Percentiles rank a stretch among this genome's conserved stretches.
Evolutionary conservation across 1,140 invertebrate genomes (phyloP).

Genomic region (Cephus cinctus): DNA sequence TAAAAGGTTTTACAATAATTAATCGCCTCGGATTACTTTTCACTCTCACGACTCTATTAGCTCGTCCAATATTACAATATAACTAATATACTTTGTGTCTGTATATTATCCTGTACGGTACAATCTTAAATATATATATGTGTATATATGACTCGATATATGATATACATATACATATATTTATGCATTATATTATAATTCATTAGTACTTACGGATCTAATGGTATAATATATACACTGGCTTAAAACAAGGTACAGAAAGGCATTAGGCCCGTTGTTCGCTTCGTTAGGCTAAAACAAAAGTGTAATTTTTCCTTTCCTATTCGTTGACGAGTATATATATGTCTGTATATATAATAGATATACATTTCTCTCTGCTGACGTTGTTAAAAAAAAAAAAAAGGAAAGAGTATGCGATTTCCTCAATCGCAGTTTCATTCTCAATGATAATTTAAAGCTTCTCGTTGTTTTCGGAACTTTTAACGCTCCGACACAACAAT

Average conservation of each 20-base stretch:
- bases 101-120: slow-evolving; percentile 8
- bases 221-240: slow-evolving; percentile 42
- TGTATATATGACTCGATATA: slow-evolving; percentile 24
- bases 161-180: slow-evolving; percentile 24
- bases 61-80: slow-evolving; percentile 19
- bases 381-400: no score
- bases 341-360: no score
- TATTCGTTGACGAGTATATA: slow-evolving; percentile 27
- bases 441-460: no score
- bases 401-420: no score
- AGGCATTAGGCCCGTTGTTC: slow-evolving; percentile 39
- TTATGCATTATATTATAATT: slow-evolving; percentile 28
- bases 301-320: no score
- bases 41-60: slow-evolving; percentile 11
- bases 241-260: slow-evolving; percentile 38
- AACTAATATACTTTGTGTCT: no score
- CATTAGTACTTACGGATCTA: slow-evolving; percentile 31
- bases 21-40: slow-evolving; percentile 16
- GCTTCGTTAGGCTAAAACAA: slow-evolving; percentile 37
- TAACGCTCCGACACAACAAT: no score
- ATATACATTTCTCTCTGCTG: no score
- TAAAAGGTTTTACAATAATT: slow-evolving; percentile 49
- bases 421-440: no score
- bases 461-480: no score
- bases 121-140: slow-evolving; percentile 18